Conservation (phyloP, 1,140 invertebrate species). For the Pinna nobilis region DNA sequence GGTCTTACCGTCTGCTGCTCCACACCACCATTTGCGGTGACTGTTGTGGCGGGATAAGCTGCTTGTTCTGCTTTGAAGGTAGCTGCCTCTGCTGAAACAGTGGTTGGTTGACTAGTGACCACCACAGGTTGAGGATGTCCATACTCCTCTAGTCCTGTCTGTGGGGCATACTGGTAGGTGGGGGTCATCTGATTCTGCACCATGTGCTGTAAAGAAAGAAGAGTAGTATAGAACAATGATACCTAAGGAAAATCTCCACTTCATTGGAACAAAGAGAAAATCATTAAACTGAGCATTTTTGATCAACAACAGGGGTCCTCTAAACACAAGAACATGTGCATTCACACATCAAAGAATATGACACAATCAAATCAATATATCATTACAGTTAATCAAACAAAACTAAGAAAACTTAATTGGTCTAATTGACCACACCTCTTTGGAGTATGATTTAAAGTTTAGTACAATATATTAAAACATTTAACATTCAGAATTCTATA, state of each 20-base stretch:
- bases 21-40: constrained; percentile 75
- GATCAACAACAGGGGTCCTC: neutral
- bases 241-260: neutral
- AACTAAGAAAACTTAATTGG: too few relatives aligned
- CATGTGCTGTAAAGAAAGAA: constrained; percentile 85
- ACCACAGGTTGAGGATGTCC: constrained; percentile 56
- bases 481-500: too few relatives aligned
- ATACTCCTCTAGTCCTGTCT: constrained; percentile 60
- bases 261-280: neutral
- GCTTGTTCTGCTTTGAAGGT: constrained; percentile 68
- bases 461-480: too few relatives aligned
- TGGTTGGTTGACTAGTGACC: constrained; percentile 51
- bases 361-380: neutral
- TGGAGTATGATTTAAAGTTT: too few relatives aligned
- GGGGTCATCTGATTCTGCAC: constrained; percentile 93
- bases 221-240: neutral
- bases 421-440: too few relatives aligned
- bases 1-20: constrained; percentile 76
- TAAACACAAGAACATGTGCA: constrained; percentile 5
- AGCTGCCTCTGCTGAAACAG: constrained; percentile 72
- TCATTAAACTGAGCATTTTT: neutral
- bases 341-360: constrained; percentile 9
- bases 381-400: too few relatives aligned
- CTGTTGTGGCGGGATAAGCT: constrained; percentile 70
- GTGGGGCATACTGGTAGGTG: constrained; percentile 78